Evolutionary conservation across 2,888 invertebrate species (phyloP).

Genomic region (Meloe dianella): DNA sequence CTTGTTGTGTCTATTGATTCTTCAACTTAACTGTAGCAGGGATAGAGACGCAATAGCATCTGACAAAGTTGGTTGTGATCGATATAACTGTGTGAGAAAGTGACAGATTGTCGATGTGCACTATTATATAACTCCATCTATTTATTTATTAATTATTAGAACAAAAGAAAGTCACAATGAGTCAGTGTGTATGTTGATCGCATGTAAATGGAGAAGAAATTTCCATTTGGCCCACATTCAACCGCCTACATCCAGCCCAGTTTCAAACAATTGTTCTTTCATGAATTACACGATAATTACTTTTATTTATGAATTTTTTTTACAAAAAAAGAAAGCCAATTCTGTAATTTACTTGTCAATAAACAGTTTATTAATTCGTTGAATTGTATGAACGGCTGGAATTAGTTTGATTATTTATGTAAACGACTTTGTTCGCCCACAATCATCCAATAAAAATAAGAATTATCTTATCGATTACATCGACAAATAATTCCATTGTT

Average conservation of each 20-base stretch:
- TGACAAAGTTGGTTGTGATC: too few relatives aligned
- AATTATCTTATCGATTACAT: background rate
- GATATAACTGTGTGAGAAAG: too few relatives aligned
- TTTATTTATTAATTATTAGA: too few relatives aligned
- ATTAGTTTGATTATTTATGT: background rate
- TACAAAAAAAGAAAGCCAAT: background rate
- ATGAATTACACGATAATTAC: background rate
- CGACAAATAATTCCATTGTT: background rate
- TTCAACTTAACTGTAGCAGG: background rate
- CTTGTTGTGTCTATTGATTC: background rate
- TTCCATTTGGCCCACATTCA: background rate
- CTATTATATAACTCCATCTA: background rate
- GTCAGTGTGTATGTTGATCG: too few relatives aligned
- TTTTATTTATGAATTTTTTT: background rate
- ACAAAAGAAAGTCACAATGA: too few relatives aligned
- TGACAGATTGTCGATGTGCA: too few relatives aligned
- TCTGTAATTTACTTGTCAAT: background rate
- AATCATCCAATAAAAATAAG: background rate
- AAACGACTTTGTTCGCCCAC: background rate
- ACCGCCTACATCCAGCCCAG: background rate
- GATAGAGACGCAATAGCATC: background rate
- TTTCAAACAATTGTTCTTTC: background rate
- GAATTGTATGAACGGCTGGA: background rate
- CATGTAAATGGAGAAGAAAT: background rate
- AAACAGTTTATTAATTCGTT: too few relatives aligned